These are phyloP conservation scores for Catotricha subobsoleta DNA, from an alignment of 2,888 invertebrate species.

Conservation along the genomic window DNA sequence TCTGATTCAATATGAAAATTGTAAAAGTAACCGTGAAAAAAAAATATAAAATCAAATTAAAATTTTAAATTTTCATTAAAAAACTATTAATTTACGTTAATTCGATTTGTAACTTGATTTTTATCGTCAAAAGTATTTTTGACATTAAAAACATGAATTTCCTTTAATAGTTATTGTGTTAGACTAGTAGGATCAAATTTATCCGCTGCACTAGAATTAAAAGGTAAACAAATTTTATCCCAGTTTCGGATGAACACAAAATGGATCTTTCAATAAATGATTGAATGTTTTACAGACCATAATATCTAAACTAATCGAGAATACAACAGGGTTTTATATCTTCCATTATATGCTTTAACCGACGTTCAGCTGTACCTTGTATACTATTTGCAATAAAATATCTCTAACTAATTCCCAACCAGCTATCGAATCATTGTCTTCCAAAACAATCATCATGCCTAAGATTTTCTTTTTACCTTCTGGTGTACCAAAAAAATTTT, in stretches of 20 bases:
- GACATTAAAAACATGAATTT: constrained; percentile 44
- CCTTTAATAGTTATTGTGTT: constrained; percentile 46
- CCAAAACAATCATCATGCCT: constrained; percentile 39
- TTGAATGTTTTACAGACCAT: constrained; percentile 92
- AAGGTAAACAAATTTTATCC: constrained; percentile 86
- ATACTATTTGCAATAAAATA: constrained; percentile 11
- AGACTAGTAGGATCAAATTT: constrained; percentile 56
- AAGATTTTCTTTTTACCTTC: constrained; percentile 52
- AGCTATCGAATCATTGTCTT: constrained; percentile 33
- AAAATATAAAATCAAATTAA: not conserved
- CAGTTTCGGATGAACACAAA: constrained; percentile 96
- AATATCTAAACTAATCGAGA: constrained; percentile 88
- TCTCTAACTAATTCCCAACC: constrained; percentile 35
- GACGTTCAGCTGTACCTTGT: constrained; percentile 32
- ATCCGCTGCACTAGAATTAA: constrained; percentile 47
- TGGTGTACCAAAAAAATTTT: constrained; percentile 61
- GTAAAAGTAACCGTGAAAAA: constrained; percentile 40
- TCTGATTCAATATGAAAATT: too few species aligned
- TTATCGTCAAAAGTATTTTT: constrained; percentile 34
- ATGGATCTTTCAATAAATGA: constrained; percentile 96
- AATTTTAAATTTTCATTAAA: not conserved
- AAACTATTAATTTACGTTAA: not conserved
- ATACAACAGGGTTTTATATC: constrained; percentile 81
- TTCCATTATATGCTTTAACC: constrained; percentile 45
- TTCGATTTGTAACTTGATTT: constrained; percentile 15